These are phyloP conservation scores for Oxyura jamaicensis DNA, from an alignment of 2,113 vertebrate genomes.

Conservation along the genomic window DNA sequence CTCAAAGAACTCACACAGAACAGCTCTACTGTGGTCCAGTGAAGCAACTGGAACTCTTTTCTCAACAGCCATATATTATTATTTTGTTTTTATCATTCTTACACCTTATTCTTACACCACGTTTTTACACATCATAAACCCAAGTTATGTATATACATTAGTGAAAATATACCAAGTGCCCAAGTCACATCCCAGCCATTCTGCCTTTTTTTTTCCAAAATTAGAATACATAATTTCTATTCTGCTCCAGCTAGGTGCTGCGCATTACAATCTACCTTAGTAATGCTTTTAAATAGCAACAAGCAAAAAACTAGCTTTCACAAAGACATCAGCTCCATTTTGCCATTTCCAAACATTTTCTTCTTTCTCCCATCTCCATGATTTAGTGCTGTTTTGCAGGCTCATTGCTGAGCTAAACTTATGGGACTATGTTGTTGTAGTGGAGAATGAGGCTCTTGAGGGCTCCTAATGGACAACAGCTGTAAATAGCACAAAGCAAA, in stretches of 20 bases:
- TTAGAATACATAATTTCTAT: neutral
- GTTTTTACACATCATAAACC: no score
- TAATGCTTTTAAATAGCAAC: neutral
- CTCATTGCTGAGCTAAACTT: constrained; percentile 61
- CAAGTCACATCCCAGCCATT: neutral
- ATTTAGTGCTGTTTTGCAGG: constrained; percentile 64
- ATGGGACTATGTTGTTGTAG: constrained; percentile 31
- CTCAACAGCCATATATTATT: neutral
- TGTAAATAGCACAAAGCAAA: constrained; percentile 65
- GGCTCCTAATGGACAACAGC: constrained; percentile 70
- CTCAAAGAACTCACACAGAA: neutral
- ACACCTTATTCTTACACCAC: neutral
- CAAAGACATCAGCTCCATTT: constrained; percentile 16
- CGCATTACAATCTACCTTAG: neutral
- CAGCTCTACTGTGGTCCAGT: neutral
- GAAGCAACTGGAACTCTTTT: neutral
- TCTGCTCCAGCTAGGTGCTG: neutral
- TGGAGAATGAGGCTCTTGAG: constrained; percentile 66
- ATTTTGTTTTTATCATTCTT: neutral
- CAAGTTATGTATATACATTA: no score
- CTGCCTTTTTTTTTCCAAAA: neutral
- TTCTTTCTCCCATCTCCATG: constrained; percentile 46
- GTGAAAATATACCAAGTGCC: neutral
- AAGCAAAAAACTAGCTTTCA: neutral
- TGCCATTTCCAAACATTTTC: constrained; percentile 43